Evolutionary conservation across 2,888 invertebrate species (phyloP).

Genomic region (Callyntrura guangdongensis): DNA sequence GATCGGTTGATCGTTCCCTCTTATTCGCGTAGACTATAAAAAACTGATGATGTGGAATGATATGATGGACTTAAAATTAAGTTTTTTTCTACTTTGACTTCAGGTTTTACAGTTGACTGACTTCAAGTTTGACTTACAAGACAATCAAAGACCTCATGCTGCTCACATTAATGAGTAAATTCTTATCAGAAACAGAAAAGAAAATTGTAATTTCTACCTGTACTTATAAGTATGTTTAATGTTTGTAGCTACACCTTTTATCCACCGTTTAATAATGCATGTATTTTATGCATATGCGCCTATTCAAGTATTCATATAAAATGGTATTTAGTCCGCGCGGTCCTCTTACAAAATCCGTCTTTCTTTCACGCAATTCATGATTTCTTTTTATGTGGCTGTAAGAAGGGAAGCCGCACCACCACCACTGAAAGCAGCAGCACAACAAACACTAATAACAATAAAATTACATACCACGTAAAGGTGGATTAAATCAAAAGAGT

Average conservation of each 20-base stretch:
- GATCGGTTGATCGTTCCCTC: slow-evolving; percentile 63
- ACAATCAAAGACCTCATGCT: slow-evolving; percentile 85
- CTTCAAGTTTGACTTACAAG: slow-evolving; percentile 80
- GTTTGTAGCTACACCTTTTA: slow-evolving; percentile 56
- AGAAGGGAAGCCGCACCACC: slow-evolving; percentile 18
- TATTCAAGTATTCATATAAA: slow-evolving; percentile 4
- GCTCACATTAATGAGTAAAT: slow-evolving; percentile 85
- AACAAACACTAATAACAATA: slow-evolving; percentile 22
- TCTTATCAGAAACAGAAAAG: slow-evolving; percentile 84
- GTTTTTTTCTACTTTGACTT: slow-evolving; percentile 61
- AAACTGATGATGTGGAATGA: slow-evolving; percentile 53
- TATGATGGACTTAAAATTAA: slow-evolving; percentile 65
- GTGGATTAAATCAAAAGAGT: slow-evolving; percentile 35
- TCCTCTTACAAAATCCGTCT: slow-evolving; percentile 26
- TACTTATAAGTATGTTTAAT: slow-evolving; percentile 53
- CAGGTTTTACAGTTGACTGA: slow-evolving; percentile 65
- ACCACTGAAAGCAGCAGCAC: slow-evolving; percentile 28
- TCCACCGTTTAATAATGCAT: slow-evolving; percentile 39
- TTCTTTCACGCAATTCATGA: neutral
- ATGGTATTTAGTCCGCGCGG: slow-evolving; percentile 11
- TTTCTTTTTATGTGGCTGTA: neutral
- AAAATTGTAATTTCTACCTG: slow-evolving; percentile 81
- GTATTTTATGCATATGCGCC: slow-evolving; percentile 25
- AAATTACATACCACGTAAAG: slow-evolving; percentile 43
- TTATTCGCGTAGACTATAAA: slow-evolving; percentile 52